Evolutionary conservation across 1,140 invertebrate species (phyloP), one percentile per base, ranked within the genome.

Genomic region (Mya arenaria): DNA sequence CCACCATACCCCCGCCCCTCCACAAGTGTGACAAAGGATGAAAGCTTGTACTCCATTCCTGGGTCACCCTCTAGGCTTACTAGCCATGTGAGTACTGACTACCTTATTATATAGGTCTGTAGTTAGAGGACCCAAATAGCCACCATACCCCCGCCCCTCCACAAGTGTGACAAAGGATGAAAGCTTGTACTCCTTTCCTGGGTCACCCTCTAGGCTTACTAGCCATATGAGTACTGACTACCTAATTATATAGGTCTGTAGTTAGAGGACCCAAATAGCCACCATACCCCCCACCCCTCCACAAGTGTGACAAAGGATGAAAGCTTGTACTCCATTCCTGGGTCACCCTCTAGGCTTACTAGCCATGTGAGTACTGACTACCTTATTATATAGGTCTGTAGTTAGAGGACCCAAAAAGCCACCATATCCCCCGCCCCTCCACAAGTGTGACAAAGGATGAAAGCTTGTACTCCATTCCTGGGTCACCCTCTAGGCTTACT

Each of bases 251-350:
- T n/a, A n/a, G n/a, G n/a, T n/a, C n/a, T n/a, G n/a, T n/a, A n/a
- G 0, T 88, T 91, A 0, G 91, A 90, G 58, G 92, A 92, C 60
- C 90, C 92, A 0, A 87, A 84, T n/a, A n/a, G n/a, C n/a, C n/a
- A n/a, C n/a, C n/a, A n/a, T 13, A 90, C 90, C 6, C 90, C 91
- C 17, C 84, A 87, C 0, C 85, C 86, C 19, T 90, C 88, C 55
- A 90, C 90, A 8, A 82, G 79, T 19, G 44, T 89, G 13, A 89
- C 90, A 34, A 80, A 72, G 28, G 90, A 90, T 19, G 89, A 88
- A n/a, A 90, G 88, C 68, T 87, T 91, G 86, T 90, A 86, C 72
- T 91, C 90, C 37, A 85, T 89, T 25, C 87, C 89, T 34, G 84
- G 74, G n/a, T 90, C 87, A 28, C 87, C 89, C 4, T 88, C 89